These are phyloP conservation scores for Myotis pilosus DNA, from an alignment of 2,797 vertebrate genomes.

Conservation along the genomic window DNA sequence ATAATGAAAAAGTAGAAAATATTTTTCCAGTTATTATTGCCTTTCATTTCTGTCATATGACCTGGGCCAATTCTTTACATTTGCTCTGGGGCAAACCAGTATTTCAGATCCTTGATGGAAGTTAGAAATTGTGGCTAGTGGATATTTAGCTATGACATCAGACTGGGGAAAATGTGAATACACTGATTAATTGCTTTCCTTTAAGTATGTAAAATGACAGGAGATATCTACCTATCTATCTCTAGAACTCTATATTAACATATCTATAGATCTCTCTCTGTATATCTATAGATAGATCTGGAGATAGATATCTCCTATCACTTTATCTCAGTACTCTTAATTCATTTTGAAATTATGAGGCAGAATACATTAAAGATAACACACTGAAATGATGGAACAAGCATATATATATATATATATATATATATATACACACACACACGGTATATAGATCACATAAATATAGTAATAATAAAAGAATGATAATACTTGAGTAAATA, in stretches of 20 bases:
- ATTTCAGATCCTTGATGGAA: not conserved
- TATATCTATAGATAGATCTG: not conserved
- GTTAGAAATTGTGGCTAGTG: not conserved
- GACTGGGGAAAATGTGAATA: not conserved
- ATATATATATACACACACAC: too few species aligned
- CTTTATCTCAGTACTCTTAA: not conserved
- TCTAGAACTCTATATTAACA: not conserved
- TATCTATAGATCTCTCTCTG: not conserved
- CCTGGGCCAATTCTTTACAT: not conserved
- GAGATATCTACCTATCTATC: not conserved
- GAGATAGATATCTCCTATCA: not conserved
- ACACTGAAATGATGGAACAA: not conserved
- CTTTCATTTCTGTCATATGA: not conserved
- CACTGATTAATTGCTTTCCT: constrained; percentile 8
- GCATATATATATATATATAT: not conserved
- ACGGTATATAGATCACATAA: not conserved
- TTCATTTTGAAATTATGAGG: constrained; percentile 19
- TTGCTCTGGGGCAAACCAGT: not conserved
- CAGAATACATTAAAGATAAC: constrained; percentile 2
- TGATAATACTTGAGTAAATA: not conserved
- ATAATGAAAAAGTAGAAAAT: not conserved
- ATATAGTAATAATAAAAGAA: not conserved
- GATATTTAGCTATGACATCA: not conserved
- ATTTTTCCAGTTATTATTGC: not conserved
- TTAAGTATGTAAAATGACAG: not conserved